Conservation (phyloP, 1,140 invertebrate genomes). For the Drosophila melanogaster region Release_6_plus_ISO1_MT NT_033779.5:9450501-9451000, state of each 20-base stretch:
- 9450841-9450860: constrained; percentile 22
- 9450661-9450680: not conserved
- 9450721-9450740: not conserved
- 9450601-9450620: constrained; percentile 56
- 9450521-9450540: constrained; percentile 32
- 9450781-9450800: constrained; percentile 22
- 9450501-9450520: constrained; percentile 57
- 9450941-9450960: constrained; percentile 29
- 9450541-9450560: constrained; percentile 48
- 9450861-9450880: constrained; percentile 36
- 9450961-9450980: constrained; percentile 7
- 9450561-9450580: constrained; percentile 22
- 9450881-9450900: constrained; percentile 55
- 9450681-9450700: not conserved
- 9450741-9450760: not conserved
- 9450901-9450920: constrained; percentile 19
- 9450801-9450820: constrained; percentile 38
- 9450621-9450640: constrained; percentile 24
- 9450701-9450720: not conserved
- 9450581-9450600: constrained; percentile 33
- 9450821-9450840: constrained; percentile 15
- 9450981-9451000: constrained; percentile 49
- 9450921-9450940: constrained; percentile 9
- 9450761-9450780: constrained; percentile 10
- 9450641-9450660: constrained; percentile 43